Evolutionary conservation across 2,113 vertebrate genomes (phyloP), one percentile per base, ranked within the genome.

Genomic region (Poicephalus gulielmi): DNA sequence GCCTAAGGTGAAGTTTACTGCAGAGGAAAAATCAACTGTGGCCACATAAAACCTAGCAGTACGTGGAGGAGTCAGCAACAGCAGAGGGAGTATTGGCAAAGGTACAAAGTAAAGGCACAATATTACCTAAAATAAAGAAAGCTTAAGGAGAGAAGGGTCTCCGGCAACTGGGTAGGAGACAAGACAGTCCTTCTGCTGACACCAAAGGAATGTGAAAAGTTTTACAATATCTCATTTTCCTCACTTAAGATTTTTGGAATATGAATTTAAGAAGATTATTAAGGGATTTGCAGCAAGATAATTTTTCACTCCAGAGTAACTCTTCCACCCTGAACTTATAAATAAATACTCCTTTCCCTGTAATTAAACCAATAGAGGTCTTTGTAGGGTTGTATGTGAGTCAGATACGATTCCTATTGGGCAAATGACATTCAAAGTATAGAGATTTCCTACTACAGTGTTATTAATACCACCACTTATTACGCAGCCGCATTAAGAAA

Each of bases 211-310:
- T 77, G 19, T 77, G 83, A 97, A 92, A 95, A 66, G 25, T 87
- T 96, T 96, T 82, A 90, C 94, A 96, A 93, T 55, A 86, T 33
- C 79, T 92, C 41, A 25, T 90, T 96, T 94, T 85, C 69, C 74
- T 95, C 44, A 84, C 53, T 96, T 96, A 43, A 80, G 46, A 30
- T 77, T 95, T 90, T 94, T 96, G 53, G 85, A 97, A 93, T 70
- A 91, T 44, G 39, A 94, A 44, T 91, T 57, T 74, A 92, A 92
- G 88, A 90, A 30, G 64, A 94, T 96, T 95, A 96, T 88, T 90
- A 94, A 93, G 94, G 82, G 71, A 84, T 90, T 96, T 96, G 14
- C 27, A 74, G 47, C 52, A 79, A 96, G 75, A 73, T 92, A 92
- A 77, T 82, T 77, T 95, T 94, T 95, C 85, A 68, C 33, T 97